Conservation (phyloP, 2,888 invertebrate species). For the Tenthredo amoena region DNA sequence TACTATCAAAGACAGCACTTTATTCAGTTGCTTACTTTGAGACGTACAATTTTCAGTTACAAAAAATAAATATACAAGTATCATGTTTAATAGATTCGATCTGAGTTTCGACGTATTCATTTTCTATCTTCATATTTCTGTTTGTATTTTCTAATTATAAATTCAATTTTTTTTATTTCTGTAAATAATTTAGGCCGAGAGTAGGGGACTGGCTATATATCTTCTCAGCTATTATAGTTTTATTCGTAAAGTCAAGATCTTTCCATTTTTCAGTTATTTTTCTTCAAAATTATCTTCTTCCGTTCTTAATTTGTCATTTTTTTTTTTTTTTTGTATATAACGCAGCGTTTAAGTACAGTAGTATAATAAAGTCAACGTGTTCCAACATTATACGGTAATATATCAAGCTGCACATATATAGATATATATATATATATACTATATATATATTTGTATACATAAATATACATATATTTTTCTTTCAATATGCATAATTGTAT, state of each 20-base stretch:
- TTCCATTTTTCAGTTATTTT: neutral
- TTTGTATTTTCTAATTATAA: neutral
- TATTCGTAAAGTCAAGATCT: neutral
- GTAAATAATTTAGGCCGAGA: slow-evolving; percentile 46
- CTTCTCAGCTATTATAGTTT: neutral
- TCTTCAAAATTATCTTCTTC: neutral
- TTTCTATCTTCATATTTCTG: neutral
- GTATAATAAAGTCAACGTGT: slow-evolving; percentile 11
- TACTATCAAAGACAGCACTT: slow-evolving; percentile 48
- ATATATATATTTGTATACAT: slow-evolving; percentile 10
- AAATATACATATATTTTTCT: neutral
- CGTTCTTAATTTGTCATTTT: neutral
- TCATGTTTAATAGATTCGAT: slow-evolving; percentile 33
- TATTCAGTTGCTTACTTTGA: slow-evolving; percentile 34
- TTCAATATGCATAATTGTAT: slow-evolving; percentile 28
- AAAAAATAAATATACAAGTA: slow-evolving; percentile 55
- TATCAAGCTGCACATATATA: slow-evolving; percentile 25
- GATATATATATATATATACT: slow-evolving; percentile 9
- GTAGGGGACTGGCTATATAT: neutral
- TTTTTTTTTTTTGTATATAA: neutral
- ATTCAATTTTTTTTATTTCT: neutral
- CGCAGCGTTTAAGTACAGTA: slow-evolving; percentile 40
- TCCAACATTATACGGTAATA: slow-evolving; percentile 12
- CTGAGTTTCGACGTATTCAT: slow-evolving; percentile 28
- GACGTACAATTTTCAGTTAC: slow-evolving; percentile 52